Conservation (phyloP, 2,888 invertebrate species). For the Pseudoips prasinana region DNA sequence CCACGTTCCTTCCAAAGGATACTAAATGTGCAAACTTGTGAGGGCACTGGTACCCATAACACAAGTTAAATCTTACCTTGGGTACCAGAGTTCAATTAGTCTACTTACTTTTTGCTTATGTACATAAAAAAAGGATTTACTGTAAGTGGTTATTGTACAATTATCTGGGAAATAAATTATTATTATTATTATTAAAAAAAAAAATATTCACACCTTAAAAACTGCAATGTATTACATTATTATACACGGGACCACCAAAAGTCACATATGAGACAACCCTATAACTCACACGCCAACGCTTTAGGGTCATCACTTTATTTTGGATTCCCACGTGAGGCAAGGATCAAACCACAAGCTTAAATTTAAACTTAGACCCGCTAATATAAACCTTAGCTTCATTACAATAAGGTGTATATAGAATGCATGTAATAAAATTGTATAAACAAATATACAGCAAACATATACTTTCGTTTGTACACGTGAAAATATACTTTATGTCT, state of each 20-base stretch:
- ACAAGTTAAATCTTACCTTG: no score
- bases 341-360: slow-evolving; percentile 23
- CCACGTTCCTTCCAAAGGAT: no score
- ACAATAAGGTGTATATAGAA: slow-evolving; percentile 5
- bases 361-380: not conserved
- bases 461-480: slow-evolving; percentile 1
- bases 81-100: no score
- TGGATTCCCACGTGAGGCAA: slow-evolving; percentile 55
- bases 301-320: slow-evolving; percentile 63
- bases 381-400: slow-evolving; percentile 13
- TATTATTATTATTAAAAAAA: no score
- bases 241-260: slow-evolving; percentile 29
- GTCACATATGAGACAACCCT: slow-evolving; percentile 45
- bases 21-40: no score
- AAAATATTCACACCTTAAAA: no score
- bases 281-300: slow-evolving; percentile 52
- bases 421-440: slow-evolving; percentile 16
- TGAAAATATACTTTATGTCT: slow-evolving; percentile 16
- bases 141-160: no score
- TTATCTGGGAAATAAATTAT: no score
- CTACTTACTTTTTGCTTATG: no score
- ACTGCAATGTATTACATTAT: slow-evolving; percentile 5
- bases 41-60: no score
- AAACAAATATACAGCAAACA: slow-evolving; percentile 7
- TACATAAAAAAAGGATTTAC: no score